Evolutionary conservation across 1,140 invertebrate genomes (phyloP).

Genomic region (Drosophila parvula): DNA sequence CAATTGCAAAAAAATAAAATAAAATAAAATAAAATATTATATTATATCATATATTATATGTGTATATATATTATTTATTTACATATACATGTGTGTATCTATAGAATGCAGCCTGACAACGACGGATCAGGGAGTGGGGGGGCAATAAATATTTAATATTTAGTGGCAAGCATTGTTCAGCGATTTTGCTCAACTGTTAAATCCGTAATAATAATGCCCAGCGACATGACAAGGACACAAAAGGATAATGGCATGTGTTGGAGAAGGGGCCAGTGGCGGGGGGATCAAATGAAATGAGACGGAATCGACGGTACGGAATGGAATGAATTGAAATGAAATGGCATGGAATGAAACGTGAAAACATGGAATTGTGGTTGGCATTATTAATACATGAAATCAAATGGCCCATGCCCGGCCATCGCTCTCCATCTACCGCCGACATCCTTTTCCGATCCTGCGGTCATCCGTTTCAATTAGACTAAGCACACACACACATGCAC

Average conservation of each 20-base stretch:
- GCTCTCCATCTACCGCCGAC: neutral
- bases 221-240: conserved; percentile 55
- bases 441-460: conserved; percentile 38
- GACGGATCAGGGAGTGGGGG: conserved; percentile 3
- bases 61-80: conserved; percentile 3
- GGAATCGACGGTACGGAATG: conserved; percentile 37
- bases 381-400: conserved; percentile 57
- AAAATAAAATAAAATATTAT: conserved; percentile 8
- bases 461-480: conserved; percentile 61
- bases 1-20: conserved; percentile 45
- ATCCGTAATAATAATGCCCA: conserved; percentile 50
- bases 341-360: conserved; percentile 62
- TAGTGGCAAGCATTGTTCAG: conserved; percentile 50
- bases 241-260: neutral
- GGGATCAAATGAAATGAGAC: conserved; percentile 21
- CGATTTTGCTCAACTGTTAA: conserved; percentile 30
- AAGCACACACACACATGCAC: conserved; percentile 25
- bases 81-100: conserved; percentile 1
- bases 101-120: conserved; percentile 32
- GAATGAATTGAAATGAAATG: conserved; percentile 50
- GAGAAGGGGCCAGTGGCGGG: conserved; percentile 6
- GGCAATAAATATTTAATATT: conserved; percentile 62
- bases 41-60: conserved; percentile 4
- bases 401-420: conserved; percentile 25
- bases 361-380: conserved; percentile 56